Evolutionary conservation across 2,113 vertebrate genomes (phyloP).

Genomic region (Ploceus nigricollis): DNA sequence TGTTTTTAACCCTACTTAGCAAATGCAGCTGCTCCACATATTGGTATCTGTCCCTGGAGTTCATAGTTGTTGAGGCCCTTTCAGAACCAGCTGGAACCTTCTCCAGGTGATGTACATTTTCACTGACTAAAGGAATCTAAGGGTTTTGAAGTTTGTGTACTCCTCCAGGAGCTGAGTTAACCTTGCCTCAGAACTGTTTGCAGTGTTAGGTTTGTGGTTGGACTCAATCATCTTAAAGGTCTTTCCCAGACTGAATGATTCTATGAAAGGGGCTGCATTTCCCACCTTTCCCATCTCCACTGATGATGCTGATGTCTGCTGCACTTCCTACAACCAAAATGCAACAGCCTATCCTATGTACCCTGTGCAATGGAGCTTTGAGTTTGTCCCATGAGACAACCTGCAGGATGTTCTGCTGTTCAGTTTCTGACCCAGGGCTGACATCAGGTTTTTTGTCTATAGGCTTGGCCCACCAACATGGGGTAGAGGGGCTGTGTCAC

Average conservation of each 20-base stretch:
- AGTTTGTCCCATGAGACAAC: background rate
- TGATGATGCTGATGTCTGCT: background rate
- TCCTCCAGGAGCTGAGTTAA: background rate
- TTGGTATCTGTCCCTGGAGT: background rate
- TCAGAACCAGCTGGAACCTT: background rate
- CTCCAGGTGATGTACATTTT: background rate
- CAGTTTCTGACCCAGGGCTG: background rate
- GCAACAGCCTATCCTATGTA: background rate
- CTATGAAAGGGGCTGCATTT: background rate
- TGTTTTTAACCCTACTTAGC: background rate
- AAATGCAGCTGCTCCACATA: background rate
- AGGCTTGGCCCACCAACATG: background rate
- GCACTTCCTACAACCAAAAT: background rate
- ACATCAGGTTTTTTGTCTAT: background rate
- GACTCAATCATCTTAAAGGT: background rate
- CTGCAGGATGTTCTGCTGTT: background rate
- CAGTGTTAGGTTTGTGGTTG: background rate
- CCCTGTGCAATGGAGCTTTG: background rate
- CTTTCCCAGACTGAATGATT: background rate
- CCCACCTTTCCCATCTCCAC: background rate
- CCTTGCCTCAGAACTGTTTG: background rate
- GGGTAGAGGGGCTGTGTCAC: background rate
- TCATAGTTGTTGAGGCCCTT: background rate
- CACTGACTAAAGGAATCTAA: background rate
- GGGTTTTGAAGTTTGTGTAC: background rate